Percentiles rank a stretch among this genome's conserved stretches.
Conservation (phyloP, 2,797 vertebrate species). For the Anabas testudineus region DNA sequence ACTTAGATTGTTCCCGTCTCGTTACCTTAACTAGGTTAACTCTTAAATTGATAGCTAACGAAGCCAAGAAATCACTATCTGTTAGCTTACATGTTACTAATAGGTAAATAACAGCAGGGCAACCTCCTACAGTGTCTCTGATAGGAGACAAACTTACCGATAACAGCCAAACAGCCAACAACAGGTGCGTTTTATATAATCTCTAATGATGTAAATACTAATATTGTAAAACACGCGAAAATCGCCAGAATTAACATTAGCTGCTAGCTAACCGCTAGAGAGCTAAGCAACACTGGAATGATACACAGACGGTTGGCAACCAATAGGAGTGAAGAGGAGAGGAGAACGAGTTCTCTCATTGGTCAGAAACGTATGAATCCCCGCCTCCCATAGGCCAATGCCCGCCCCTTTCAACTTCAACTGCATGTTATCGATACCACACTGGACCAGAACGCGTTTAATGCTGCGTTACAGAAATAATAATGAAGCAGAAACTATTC, state of each 20-base stretch:
- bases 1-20: not conserved
- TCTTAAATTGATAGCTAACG: constrained; percentile 46
- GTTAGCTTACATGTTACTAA: constrained; percentile 56
- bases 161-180: constrained; percentile 6
- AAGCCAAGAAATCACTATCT: constrained; percentile 34
- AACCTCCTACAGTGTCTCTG: not conserved
- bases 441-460: not conserved
- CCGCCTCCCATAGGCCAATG: constrained; percentile 29
- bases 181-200: not conserved
- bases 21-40: constrained; percentile 38
- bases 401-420: constrained; percentile 3
- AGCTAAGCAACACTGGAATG: constrained; percentile 63
- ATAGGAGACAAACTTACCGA: constrained; percentile 63
- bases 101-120: constrained; percentile 35
- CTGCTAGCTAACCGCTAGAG: constrained; percentile 59
- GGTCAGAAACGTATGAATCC: constrained; percentile 23
- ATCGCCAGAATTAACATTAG: constrained; percentile 54
- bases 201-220: not conserved
- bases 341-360: constrained; percentile 42
- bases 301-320: constrained; percentile 51
- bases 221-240: constrained; percentile 25
- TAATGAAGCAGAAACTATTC: not conserved
- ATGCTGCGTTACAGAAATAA: not conserved
- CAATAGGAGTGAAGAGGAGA: constrained; percentile 57
- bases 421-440: constrained; percentile 2